A percentile compares a stretch with the other conserved stretches of the same genome.
These are phyloP conservation scores for Drosophila subpulchrella DNA, from an alignment of 1,140 invertebrate genomes.

Conservation along the genomic window DNA sequence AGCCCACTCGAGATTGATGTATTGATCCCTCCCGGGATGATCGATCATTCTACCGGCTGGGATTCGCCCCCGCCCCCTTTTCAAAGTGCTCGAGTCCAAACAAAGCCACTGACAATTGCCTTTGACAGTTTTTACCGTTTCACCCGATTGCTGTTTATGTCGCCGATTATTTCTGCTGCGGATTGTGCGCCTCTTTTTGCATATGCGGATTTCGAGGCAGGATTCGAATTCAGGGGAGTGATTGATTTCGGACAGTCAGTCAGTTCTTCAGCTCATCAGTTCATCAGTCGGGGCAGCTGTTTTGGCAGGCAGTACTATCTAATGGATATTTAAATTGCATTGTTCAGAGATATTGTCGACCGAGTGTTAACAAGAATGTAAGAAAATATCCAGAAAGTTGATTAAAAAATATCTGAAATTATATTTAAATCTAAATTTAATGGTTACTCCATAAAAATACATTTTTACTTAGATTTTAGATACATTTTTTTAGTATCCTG, in stretches of 20 bases:
- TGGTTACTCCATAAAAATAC: too few relatives aligned
- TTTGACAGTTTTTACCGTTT: conserved; percentile 75
- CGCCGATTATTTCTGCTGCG: conserved; percentile 41
- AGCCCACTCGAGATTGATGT: conserved; percentile 63
- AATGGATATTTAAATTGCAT: conserved; percentile 51
- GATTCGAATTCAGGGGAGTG: conserved; percentile 29
- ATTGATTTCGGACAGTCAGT: conserved; percentile 49
- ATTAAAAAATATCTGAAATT: background rate
- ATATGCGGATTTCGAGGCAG: conserved; percentile 28
- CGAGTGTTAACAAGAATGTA: background rate
- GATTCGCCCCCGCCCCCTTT: conserved; percentile 1
- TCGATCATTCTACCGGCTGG: conserved; percentile 58
- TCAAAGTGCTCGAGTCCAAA: conserved; percentile 20
- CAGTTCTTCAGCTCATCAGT: conserved; percentile 3
- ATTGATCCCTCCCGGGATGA: conserved; percentile 43
- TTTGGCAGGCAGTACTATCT: conserved; percentile 25
- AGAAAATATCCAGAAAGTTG: background rate
- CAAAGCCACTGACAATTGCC: conserved; percentile 73
- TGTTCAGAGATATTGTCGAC: background rate
- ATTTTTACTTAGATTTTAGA: too few relatives aligned
- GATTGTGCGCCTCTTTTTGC: conserved; percentile 40
- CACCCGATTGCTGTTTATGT: conserved; percentile 63
- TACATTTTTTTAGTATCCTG: too few relatives aligned
- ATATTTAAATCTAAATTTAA: too few relatives aligned
- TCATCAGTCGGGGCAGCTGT: conserved; percentile 52